A percentile compares a stretch with the other conserved stretches of the same genome.
phyloP scores from a whole-genome alignment of 2,797 vertebrate genomes.

The Cacajao melanocephalus region DNA sequence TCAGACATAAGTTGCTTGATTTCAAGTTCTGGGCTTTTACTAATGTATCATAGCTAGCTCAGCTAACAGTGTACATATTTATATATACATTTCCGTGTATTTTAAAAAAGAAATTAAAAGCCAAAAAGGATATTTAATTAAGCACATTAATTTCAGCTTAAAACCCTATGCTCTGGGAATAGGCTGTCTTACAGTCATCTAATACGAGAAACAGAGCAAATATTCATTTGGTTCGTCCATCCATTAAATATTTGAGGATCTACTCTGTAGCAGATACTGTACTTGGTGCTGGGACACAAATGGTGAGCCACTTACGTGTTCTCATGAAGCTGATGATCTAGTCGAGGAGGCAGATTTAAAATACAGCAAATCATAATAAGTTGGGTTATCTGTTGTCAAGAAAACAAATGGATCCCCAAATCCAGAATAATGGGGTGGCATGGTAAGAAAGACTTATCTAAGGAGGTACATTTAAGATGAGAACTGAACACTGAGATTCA shows the following conservation, averaged over 20 bases:
- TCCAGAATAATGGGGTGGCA: not conserved
- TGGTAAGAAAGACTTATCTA: not conserved
- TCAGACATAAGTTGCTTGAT: not conserved
- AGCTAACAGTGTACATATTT: not conserved
- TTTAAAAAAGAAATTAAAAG: conserved; percentile 16
- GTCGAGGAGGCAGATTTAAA: not conserved
- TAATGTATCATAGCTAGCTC: not conserved
- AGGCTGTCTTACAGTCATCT: not conserved
- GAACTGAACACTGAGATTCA: not conserved
- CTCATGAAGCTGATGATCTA: not conserved
- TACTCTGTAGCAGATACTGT: not conserved
- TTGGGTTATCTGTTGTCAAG: not conserved
- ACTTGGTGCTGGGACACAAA: too few relatives aligned
- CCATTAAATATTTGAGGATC: not conserved
- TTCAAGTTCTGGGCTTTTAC: not conserved
- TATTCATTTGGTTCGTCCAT: not conserved
- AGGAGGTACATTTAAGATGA: not conserved
- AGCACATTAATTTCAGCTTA: not conserved
- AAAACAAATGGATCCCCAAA: not conserved
- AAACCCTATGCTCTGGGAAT: not conserved
- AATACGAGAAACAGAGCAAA: not conserved
- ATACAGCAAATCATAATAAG: not conserved
- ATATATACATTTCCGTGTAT: not conserved
- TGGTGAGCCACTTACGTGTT: not conserved
- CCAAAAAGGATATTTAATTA: not conserved